phyloP scores from a whole-genome alignment of 2,888 invertebrate species.

The Tethea ocularis region DNA sequence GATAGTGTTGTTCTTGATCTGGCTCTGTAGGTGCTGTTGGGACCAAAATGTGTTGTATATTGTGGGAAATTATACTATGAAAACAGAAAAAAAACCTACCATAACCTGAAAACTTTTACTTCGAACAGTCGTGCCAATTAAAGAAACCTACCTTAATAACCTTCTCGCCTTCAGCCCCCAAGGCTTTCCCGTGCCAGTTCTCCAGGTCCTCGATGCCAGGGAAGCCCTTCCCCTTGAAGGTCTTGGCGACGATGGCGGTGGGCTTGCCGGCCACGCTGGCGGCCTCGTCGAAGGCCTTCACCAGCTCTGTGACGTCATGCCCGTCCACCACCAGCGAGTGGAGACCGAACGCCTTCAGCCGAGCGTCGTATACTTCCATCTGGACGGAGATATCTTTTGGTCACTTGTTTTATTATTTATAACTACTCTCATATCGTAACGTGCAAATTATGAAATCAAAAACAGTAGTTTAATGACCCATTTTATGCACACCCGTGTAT shows the following conservation, averaged over 20 bases:
- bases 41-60: neutral
- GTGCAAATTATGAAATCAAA: too few relatives aligned
- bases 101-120: too few relatives aligned
- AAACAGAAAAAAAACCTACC: too few relatives aligned
- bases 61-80: too few relatives aligned
- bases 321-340: slow-evolving; percentile 97
- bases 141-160: slow-evolving; percentile 80
- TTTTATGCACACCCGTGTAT: too few relatives aligned
- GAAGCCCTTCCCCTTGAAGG: slow-evolving; percentile 96
- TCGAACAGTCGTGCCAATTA: too few relatives aligned
- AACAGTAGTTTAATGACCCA: too few relatives aligned
- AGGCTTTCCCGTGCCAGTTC: slow-evolving; percentile 99
- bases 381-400: slow-evolving; percentile 25
- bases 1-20: slow-evolving; percentile 86
- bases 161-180: slow-evolving; percentile 91
- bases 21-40: slow-evolving; percentile 27
- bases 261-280: slow-evolving; percentile 90
- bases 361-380: slow-evolving; percentile 92
- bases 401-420: too few relatives aligned
- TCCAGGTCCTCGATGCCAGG: slow-evolving; percentile 95
- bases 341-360: slow-evolving; percentile 95
- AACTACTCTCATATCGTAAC: too few relatives aligned
- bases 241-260: slow-evolving; percentile 97
- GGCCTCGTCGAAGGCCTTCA: slow-evolving; percentile 94
- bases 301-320: slow-evolving; percentile 95